Percentiles rank a stretch among this genome's conserved stretches.
Conservation (phyloP, 2,113 vertebrate species). For the Galemys pyrenaicus region DNA sequence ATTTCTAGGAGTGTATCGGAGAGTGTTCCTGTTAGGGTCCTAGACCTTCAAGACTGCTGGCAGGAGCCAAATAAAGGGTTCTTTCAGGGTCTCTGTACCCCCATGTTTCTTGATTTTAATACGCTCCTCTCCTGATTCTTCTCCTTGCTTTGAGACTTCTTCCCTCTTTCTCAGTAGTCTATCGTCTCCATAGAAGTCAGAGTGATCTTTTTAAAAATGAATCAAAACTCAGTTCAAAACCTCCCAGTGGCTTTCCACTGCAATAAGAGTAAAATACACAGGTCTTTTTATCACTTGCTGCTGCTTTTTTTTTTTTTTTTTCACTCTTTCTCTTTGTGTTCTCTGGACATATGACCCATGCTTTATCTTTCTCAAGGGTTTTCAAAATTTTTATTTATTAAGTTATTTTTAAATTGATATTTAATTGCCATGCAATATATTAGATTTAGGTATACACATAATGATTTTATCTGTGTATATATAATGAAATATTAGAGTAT, state of each 20-base stretch:
- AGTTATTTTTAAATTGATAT: background rate
- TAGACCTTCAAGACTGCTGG: background rate
- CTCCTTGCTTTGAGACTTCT: background rate
- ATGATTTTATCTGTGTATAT: background rate
- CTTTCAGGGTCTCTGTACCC: background rate
- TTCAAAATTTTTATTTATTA: background rate
- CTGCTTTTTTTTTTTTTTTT: background rate
- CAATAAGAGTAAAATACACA: background rate
- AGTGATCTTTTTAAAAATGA: background rate
- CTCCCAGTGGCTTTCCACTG: background rate
- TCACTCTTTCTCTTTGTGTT: background rate
- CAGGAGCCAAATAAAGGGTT: background rate
- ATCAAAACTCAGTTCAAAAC: background rate
- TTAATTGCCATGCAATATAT: background rate
- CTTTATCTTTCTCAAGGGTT: background rate
- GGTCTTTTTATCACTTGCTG: background rate
- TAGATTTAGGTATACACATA: background rate
- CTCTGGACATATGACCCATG: background rate
- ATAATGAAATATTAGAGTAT: background rate
- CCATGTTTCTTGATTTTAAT: background rate
- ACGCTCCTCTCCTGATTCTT: background rate
- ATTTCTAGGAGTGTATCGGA: background rate
- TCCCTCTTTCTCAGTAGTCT: background rate
- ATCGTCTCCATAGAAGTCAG: background rate
- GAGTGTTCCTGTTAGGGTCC: background rate